These are phyloP conservation scores for Discoglossus pictus DNA, from an alignment of 2,797 vertebrate species.

Conservation along the genomic window DNA sequence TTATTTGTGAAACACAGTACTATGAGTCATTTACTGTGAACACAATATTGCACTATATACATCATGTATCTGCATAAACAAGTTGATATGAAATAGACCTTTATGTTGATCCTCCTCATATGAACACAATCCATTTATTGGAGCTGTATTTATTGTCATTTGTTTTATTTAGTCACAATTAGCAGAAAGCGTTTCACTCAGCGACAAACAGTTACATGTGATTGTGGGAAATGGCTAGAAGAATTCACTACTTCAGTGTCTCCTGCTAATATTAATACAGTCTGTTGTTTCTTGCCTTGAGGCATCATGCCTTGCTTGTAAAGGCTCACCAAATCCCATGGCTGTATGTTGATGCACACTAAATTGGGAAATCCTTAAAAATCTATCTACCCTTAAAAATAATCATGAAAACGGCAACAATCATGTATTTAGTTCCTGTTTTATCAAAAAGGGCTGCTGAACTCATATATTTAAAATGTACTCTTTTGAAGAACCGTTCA, in stretches of 20 bases:
- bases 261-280: slow-evolving; percentile 1
- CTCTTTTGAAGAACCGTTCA: no score
- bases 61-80: no score
- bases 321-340: slow-evolving; percentile 3
- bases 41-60: no score
- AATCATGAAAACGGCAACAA: no score
- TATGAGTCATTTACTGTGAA: no score
- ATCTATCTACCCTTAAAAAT: no score
- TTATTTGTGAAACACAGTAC: no score
- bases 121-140: neutral
- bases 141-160: neutral
- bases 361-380: slow-evolving; percentile 7
- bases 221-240: slow-evolving; percentile 10
- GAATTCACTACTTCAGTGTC: slow-evolving; percentile 1
- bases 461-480: no score
- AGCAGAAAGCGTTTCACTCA: slow-evolving; percentile 7
- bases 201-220: slow-evolving; percentile 1
- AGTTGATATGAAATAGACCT: no score
- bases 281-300: slow-evolving; percentile 6
- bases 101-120: no score
- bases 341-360: slow-evolving; percentile 1
- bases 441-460: no score
- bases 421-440: no score
- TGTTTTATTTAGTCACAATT: slow-evolving; percentile 4
- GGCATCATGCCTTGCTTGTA: slow-evolving; percentile 6